phyloP scores from a whole-genome alignment of 2,888 invertebrate species.

The Philereme vetulata region DNA sequence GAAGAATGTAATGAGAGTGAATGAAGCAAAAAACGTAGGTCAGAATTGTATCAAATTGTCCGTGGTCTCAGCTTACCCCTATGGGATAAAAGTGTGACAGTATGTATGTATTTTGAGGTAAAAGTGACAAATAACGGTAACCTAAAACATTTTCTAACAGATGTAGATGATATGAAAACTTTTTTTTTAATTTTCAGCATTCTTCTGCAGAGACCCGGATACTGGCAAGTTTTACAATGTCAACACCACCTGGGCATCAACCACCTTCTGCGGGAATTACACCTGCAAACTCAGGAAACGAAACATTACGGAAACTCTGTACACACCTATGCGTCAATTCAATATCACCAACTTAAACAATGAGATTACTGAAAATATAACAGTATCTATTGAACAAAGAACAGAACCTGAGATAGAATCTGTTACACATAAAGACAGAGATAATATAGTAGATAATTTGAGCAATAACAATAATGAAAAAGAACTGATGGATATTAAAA shows the following conservation, averaged over 20 bases:
- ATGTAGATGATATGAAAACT: background rate
- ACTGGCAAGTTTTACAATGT: conserved; percentile 65
- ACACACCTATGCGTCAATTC: conserved; percentile 48
- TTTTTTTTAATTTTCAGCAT: conserved; percentile 53
- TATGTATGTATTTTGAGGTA: too few relatives aligned
- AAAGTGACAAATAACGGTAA: too few relatives aligned
- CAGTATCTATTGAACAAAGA: conserved; percentile 34
- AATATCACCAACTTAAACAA: conserved; percentile 46
- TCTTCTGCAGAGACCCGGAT: conserved; percentile 75
- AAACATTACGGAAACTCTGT: conserved; percentile 45
- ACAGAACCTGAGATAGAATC: conserved; percentile 24
- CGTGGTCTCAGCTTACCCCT: too few relatives aligned
- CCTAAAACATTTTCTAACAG: too few relatives aligned
- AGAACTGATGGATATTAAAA: background rate
- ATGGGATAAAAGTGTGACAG: too few relatives aligned
- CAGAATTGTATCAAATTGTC: too few relatives aligned
- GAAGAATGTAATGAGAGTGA: too few relatives aligned
- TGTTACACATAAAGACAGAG: conserved; percentile 22
- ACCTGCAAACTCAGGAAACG: conserved; percentile 66
- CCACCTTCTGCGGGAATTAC: conserved; percentile 74
- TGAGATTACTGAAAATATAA: conserved; percentile 5
- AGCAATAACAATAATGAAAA: background rate
- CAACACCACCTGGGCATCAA: conserved; percentile 71
- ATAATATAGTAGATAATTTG: conserved; percentile 16
- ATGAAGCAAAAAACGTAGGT: too few relatives aligned